Percentiles rank a stretch among this genome's conserved stretches.
phyloP scores from a whole-genome alignment of 1,140 invertebrate genomes.

The Idris sp. region DNA sequence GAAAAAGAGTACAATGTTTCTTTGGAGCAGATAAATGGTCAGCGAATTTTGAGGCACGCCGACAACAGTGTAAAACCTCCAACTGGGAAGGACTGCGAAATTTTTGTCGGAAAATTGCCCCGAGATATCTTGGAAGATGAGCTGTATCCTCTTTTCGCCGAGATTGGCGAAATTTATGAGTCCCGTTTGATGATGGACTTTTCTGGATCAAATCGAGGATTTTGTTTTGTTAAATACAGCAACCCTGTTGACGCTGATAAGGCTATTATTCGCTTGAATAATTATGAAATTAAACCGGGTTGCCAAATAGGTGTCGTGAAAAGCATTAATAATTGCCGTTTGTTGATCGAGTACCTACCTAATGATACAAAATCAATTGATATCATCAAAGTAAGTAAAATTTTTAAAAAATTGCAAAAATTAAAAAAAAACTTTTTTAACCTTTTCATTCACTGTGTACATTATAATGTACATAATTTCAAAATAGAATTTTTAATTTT shows the following conservation, averaged over 20 bases:
- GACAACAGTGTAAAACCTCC: slow-evolving; percentile 75
- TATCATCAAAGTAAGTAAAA: slow-evolving; percentile 71
- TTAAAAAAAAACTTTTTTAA: no score
- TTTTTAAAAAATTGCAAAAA: no score
- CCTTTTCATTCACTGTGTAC: no score
- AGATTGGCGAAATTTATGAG: slow-evolving; percentile 84
- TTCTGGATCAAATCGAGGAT: slow-evolving; percentile 84
- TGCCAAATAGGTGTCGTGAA: slow-evolving; percentile 81
- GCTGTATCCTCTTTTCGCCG: slow-evolving; percentile 86
- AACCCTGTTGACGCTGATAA: slow-evolving; percentile 79
- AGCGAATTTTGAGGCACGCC: slow-evolving; percentile 78
- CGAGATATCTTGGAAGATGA: slow-evolving; percentile 89
- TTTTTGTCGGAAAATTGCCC: slow-evolving; percentile 91
- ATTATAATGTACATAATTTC: no score
- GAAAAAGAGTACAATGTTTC: slow-evolving; percentile 37
- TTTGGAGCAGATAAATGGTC: slow-evolving; percentile 80
- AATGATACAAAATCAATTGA: slow-evolving; percentile 35
- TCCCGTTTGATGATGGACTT: slow-evolving; percentile 90
- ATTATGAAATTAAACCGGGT: slow-evolving; percentile 81
- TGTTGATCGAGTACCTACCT: slow-evolving; percentile 81
- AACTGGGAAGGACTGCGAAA: slow-evolving; percentile 83
- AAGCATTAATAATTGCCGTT: slow-evolving; percentile 84
- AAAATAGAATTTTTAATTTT: no score
- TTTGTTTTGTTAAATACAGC: slow-evolving; percentile 83
- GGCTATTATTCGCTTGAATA: slow-evolving; percentile 81